Evolutionary conservation across 2,113 vertebrate genomes (phyloP), one percentile per base, ranked within the genome.

Genomic region (Plestiodon gilberti): DNA sequence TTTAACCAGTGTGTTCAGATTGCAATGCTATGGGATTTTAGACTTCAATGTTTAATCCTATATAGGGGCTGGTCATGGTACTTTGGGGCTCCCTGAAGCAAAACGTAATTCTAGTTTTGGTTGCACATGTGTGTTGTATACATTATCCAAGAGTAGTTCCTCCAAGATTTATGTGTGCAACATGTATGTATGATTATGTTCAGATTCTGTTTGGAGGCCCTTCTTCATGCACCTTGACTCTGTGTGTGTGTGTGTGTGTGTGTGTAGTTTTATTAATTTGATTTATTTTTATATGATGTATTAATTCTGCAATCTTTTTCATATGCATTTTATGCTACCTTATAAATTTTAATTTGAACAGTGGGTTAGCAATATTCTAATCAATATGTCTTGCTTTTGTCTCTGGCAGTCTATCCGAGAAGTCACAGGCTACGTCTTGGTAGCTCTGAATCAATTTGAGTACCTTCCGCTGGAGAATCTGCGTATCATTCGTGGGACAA

Each of bases 381-480:
- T 67, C 35, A 67, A 15, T 3, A 35, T 57, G 22, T 14, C 30
- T 90, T 90, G 4, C 20, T 69, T 85, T 80, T 96, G 3, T 95
- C 38, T 90, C 87, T 95, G 91, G 17, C 97, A 99, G 99, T 99
- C 99, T 0, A 98, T 99, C 91, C 96, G 98, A 92, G 99, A 99
- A 94, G 99, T 99, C 94, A 99, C 99, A 0, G 99, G 99, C 91
- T 99, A 99, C 0, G 98, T 99, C 89, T 89, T 99, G 94, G 98
- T 99, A 94, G 99, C 98, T n/a, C 93, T 99, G 70, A 99, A 99
- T 94, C 98, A 99, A 95, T 99, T 99, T 78, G 98, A 98, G 35
- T 98, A 98, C 93, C 97, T 99, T 90, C 98, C 98, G 0, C 79
- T 99, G 97, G 99, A 99, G 95, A 99, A 99, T 91, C 96, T 99